A percentile compares a stretch with the other conserved stretches of the same genome.
These are phyloP conservation scores for Brachirus orientalis DNA, from an alignment of 2,113 vertebrate species.

Conservation along the genomic window DNA sequence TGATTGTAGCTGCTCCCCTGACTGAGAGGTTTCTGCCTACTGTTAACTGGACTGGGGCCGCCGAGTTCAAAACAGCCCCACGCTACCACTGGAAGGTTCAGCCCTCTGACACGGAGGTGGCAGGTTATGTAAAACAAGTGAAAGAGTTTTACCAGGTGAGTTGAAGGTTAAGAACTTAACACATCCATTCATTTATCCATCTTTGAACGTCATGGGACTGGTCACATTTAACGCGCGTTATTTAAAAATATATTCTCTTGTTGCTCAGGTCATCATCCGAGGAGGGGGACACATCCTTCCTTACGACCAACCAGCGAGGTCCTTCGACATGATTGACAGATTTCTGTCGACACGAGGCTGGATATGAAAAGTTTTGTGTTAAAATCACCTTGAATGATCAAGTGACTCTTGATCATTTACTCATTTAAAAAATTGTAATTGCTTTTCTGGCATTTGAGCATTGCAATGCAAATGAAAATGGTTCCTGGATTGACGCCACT, in stretches of 20 bases:
- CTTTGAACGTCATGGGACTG: too few species aligned
- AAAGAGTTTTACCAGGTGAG: constrained; percentile 87
- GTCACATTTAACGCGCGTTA: neutral
- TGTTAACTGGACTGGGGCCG: constrained; percentile 83
- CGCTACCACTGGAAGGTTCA: constrained; percentile 86
- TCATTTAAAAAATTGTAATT: neutral
- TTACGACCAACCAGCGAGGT: constrained; percentile 85
- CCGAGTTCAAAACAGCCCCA: constrained; percentile 73
- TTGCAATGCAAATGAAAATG: neutral
- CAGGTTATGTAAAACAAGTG: constrained; percentile 87
- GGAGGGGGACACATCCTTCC: constrained; percentile 88
- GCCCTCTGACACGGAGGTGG: constrained; percentile 84
- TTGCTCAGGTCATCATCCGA: constrained; percentile 83
- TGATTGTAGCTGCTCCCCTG: constrained; percentile 86
- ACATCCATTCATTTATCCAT: too few species aligned
- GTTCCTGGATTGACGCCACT: neutral
- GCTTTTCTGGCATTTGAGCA: neutral
- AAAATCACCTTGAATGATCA: neutral
- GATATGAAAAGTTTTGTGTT: constrained; percentile 33
- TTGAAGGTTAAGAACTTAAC: too few species aligned
- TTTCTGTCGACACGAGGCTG: constrained; percentile 85
- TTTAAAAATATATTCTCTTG: neutral
- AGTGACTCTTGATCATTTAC: constrained; percentile 24
- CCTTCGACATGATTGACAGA: constrained; percentile 88
- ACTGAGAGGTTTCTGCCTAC: constrained; percentile 86